Conservation (phyloP, 1,140 invertebrate species). For the Rhopalosiphum maidis region DNA sequence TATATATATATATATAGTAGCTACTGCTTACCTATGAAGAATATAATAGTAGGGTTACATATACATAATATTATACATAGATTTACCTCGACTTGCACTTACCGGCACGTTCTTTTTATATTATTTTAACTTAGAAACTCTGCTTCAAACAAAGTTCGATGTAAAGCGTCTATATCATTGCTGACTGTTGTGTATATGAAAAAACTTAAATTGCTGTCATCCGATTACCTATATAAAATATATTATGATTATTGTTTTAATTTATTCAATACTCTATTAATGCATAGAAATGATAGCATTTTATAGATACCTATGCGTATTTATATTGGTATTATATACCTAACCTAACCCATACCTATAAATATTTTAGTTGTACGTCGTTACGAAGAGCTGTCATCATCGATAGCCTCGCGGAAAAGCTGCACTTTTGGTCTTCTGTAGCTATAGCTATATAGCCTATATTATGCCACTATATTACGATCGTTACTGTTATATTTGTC, state of each 20-base stretch:
- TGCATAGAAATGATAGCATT: too few relatives aligned
- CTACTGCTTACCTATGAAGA: not conserved
- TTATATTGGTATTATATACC: too few relatives aligned
- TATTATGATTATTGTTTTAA: too few relatives aligned
- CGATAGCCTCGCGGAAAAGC: not conserved
- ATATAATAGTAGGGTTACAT: not conserved
- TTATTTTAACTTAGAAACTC: not conserved
- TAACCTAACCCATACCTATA: too few relatives aligned
- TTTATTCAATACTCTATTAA: too few relatives aligned
- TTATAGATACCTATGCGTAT: too few relatives aligned
- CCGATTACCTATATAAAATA: not conserved
- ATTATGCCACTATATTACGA: too few relatives aligned
- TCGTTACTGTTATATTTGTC: not conserved
- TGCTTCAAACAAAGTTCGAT: not conserved
- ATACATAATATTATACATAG: not conserved
- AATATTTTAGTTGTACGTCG: too few relatives aligned
- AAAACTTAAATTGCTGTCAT: not conserved
- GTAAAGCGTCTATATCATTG: not conserved
- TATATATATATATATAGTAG: too few relatives aligned
- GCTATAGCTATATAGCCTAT: too few relatives aligned
- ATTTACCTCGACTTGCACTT: not conserved
- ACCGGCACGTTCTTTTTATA: not conserved
- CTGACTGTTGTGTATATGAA: not conserved
- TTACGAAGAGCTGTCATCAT: too few relatives aligned
- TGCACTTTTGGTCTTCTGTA: not conserved